Conservation (phyloP, 1,140 invertebrate species). For the Eulimnadia texana region DNA sequence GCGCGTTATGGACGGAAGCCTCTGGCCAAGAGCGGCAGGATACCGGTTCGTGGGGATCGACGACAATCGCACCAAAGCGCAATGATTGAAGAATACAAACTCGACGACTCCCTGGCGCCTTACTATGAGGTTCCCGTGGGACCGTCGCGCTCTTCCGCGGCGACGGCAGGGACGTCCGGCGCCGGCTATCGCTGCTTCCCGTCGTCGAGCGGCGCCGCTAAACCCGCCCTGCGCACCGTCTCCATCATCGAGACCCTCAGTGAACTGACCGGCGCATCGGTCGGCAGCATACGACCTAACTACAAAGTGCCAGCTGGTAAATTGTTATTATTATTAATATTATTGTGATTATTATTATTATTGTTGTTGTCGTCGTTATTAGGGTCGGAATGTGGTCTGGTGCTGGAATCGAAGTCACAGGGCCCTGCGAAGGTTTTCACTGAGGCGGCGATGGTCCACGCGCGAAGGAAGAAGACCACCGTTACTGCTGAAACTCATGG, state of each 20-base stretch:
- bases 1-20: constrained; percentile 8
- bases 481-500: no score
- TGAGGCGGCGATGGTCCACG: no score
- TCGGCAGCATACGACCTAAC: background rate
- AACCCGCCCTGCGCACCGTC: constrained; percentile 20
- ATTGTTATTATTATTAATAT: no score
- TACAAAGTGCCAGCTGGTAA: background rate
- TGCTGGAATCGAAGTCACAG: no score
- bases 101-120: background rate
- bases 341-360: no score
- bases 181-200: background rate
- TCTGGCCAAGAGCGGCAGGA: background rate
- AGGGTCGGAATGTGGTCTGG: no score
- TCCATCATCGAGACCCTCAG: constrained; percentile 25
- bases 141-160: background rate
- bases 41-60: background rate
- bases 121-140: constrained; percentile 2
- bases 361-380: no score
- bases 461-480: no score
- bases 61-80: background rate
- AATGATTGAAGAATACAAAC: constrained; percentile 13
- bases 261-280: constrained; percentile 20
- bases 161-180: background rate
- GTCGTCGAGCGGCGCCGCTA: constrained; percentile 1
- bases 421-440: background rate